Conservation (phyloP, 2,797 vertebrate genomes). For the Danio jaintianensis region DNA sequence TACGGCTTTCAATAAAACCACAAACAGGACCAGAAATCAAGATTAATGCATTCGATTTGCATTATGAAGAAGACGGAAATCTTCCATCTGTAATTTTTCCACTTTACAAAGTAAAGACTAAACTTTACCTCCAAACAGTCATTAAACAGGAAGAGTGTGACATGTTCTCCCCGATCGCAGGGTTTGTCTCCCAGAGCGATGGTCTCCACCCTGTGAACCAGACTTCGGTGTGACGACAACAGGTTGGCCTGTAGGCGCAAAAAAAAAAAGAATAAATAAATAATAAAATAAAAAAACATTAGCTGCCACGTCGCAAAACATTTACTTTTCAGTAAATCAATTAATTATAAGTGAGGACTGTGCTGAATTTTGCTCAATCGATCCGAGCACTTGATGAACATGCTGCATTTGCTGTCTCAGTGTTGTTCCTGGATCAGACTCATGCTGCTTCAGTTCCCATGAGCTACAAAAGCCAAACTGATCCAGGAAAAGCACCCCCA, state of each 20-base stretch:
- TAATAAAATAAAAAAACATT: neutral
- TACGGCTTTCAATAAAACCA: neutral
- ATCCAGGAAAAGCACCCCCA: conserved; percentile 31
- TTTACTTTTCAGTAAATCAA: neutral
- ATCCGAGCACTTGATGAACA: neutral
- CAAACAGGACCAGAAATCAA: conserved; percentile 10
- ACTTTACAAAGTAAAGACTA: neutral
- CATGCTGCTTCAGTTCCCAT: conserved; percentile 5
- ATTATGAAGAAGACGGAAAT: neutral
- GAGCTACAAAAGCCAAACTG: conserved; percentile 33
- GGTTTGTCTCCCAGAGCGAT: conserved; percentile 91
- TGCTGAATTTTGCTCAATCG: neutral
- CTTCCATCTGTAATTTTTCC: neutral
- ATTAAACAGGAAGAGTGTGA: conserved; percentile 97
- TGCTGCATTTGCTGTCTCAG: conserved; percentile 22
- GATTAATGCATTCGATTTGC: neutral
- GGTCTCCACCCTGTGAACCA: conserved; percentile 92
- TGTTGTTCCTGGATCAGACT: conserved; percentile 34
- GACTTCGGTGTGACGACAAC: conserved; percentile 93
- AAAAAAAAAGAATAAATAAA: too few relatives aligned
- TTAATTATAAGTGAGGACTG: neutral
- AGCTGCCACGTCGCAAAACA: neutral
- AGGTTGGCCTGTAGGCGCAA: conserved; percentile 87
- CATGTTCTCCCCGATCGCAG: conserved; percentile 94
- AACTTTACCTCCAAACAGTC: conserved; percentile 94